Conservation (phyloP, 2,888 invertebrate species). For the Crocallis elinguaria region DNA sequence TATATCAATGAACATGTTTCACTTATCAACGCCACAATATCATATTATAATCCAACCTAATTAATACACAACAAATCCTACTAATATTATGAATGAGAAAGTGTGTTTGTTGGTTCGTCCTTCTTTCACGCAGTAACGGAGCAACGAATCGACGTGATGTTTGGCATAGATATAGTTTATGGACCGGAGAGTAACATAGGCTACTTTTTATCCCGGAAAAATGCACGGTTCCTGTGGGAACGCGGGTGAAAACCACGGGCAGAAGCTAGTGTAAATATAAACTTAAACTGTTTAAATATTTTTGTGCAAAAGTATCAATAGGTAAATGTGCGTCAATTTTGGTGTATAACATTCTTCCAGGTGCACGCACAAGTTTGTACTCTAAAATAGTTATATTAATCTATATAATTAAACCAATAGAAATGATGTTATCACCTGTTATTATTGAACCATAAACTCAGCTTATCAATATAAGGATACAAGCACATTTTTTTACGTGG, state of each 20-base stretch:
- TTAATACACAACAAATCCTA: conserved; percentile 5
- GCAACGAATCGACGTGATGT: too few species aligned
- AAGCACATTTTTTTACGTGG: conserved; percentile 42
- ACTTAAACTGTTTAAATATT: conserved; percentile 9
- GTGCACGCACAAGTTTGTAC: too few species aligned
- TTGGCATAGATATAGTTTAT: too few species aligned
- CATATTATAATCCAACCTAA: conserved; percentile 17
- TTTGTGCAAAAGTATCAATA: neutral
- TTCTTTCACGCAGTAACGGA: too few species aligned
- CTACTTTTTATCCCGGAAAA: too few species aligned
- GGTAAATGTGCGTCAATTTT: conserved; percentile 8
- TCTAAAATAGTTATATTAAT: conserved; percentile 27
- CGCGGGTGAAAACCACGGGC: too few species aligned
- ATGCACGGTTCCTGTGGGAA: too few species aligned
- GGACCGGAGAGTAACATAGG: too few species aligned
- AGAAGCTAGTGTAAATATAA: neutral
- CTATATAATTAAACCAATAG: conserved; percentile 33
- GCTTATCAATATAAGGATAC: conserved; percentile 51
- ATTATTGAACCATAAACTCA: conserved; percentile 53
- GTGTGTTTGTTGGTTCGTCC: too few species aligned
- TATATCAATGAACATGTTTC: conserved; percentile 17
- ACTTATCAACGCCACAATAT: conserved; percentile 10
- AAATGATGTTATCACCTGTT: conserved; percentile 56
- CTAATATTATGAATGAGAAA: too few species aligned
- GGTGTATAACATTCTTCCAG: too few species aligned